Conservation (phyloP, 2,113 vertebrate genomes). For the Toxostoma redivivum region DNA sequence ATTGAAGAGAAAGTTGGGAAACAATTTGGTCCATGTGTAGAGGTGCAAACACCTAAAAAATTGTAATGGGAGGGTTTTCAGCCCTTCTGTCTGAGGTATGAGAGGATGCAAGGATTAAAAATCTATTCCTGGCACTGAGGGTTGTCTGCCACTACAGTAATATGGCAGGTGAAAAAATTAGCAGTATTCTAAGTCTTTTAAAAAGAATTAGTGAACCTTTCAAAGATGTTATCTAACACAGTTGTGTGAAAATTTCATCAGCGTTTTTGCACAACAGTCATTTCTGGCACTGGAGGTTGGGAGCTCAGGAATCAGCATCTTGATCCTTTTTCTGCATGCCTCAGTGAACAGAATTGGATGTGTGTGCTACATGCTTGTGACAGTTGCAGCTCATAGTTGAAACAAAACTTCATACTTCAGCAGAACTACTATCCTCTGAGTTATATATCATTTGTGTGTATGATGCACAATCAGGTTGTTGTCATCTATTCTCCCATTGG, state of each 20-base stretch:
- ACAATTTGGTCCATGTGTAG: rapidly evolving
- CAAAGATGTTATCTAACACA: neutral
- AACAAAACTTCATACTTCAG: neutral
- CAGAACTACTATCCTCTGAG: neutral
- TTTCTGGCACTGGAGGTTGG: neutral
- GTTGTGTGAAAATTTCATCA: neutral
- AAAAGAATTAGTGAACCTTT: neutral
- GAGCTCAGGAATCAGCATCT: neutral
- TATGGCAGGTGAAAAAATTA: neutral
- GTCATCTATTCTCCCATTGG: neutral
- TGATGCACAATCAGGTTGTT: neutral
- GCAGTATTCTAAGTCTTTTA: neutral
- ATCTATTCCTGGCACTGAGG: neutral
- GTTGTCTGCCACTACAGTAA: neutral
- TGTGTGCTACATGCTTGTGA: neutral
- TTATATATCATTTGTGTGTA: neutral
- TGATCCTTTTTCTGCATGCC: neutral
- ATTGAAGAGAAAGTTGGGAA: neutral
- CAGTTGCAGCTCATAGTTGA: neutral
- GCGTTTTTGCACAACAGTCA: neutral
- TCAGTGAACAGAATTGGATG: neutral
- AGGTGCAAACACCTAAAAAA: neutral
- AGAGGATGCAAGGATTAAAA: neutral
- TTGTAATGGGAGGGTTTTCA: neutral
- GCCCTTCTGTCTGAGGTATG: neutral